Conservation (phyloP, 2,113 vertebrate species). For the Amazona vittata region DNA sequence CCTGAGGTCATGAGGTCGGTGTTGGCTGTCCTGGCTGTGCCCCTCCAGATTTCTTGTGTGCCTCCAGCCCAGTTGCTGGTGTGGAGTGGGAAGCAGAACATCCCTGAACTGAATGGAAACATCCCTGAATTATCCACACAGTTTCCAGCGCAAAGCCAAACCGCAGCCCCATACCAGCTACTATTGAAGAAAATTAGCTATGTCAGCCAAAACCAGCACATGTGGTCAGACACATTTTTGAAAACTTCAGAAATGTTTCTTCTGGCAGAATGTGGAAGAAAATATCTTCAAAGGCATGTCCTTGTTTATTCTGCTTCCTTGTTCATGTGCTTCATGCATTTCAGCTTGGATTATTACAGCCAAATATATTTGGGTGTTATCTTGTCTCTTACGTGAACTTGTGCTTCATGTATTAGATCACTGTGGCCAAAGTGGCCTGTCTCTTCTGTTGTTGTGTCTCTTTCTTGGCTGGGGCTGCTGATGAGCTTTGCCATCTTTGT, state of each 20-base stretch:
- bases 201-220: background rate
- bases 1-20: background rate
- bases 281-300: background rate
- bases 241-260: background rate
- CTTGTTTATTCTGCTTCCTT: background rate
- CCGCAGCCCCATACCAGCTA: background rate
- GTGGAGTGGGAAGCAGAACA: background rate
- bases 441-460: background rate
- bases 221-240: background rate
- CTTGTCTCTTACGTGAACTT: rapidly evolving
- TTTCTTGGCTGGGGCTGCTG: background rate
- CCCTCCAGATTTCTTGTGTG: background rate
- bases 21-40: background rate
- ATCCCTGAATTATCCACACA: background rate
- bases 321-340: background rate
- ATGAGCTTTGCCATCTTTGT: background rate
- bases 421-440: background rate
- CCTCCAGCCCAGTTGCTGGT: background rate
- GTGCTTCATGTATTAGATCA: background rate
- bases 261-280: background rate
- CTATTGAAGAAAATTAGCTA: background rate
- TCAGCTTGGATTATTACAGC: background rate
- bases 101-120: background rate
- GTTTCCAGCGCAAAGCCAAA: background rate
- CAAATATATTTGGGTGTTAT: background rate